Base-by-base conservation (phyloP, 2,113 vertebrate species). In the Rhinoptilus africanus region DNA sequence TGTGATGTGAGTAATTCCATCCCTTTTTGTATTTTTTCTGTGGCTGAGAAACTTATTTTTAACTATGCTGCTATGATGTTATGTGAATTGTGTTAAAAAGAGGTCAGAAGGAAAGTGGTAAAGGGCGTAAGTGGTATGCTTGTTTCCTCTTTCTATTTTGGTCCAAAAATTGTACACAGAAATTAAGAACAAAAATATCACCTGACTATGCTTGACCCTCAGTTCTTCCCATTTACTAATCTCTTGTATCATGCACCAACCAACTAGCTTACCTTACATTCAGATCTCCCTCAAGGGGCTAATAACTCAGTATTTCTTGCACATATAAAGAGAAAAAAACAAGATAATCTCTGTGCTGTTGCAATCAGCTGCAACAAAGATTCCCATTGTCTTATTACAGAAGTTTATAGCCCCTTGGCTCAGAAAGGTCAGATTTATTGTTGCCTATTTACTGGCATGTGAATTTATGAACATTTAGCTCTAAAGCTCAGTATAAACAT, bases 361-460 rank as follows among this genome's bases (percentile, higher is more conserved):
- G 30, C 57, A 91, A 43, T 75, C 84, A 89, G 34, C 43, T 82
- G 24, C 43, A 71, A 59, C 43, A 69, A 93, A 76, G 30, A 39
- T 62, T 68, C 22, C 48, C 85, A 43, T 83, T 89, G 69, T 91
- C 45, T 78, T 91, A 91, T 85, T 47, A 57, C 9, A 77, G 51
- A 75, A 89, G 32, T 94, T 93, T 81, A 91, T 78, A 85, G 20
- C 8, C 9, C 30, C 9, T 13, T 75, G 53, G 34, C 74, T 92
- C 48, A 79, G 71, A 89, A 96, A 89, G 39, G n/a, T 72, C 66
- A 64, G 51, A 77, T 85, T 96, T 95, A 81, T 82, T 79, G 74
- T 68, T 88, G n/a, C 28, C 27, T 73, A 2, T 92, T 93, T 69
- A 68, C 53, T 83, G 78, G 12, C 50, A 48, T 37, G 62, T 88